Percentiles rank a stretch among this genome's conserved stretches.
phyloP scores from a whole-genome alignment of 2,888 invertebrate species.

The Campaea margaritaria region DNA sequence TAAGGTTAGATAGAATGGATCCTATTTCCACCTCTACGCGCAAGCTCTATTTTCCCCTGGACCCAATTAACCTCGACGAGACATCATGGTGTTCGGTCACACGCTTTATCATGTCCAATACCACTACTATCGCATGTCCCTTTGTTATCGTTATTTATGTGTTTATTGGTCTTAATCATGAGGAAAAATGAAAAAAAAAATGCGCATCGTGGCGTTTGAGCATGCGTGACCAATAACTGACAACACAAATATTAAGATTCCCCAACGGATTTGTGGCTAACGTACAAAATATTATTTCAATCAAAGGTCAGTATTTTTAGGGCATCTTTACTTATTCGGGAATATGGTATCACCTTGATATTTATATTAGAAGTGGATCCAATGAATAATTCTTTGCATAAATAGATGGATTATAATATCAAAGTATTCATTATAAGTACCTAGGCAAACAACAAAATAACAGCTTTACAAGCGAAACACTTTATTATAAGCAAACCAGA shows the following conservation, averaged over 20 bases:
- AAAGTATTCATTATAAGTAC: no score
- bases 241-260: no score
- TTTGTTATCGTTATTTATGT: slow-evolving; percentile 7
- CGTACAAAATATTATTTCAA: slow-evolving; percentile 5
- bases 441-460: no score
- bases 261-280: no score
- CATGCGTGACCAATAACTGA: neutral
- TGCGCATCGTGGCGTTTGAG: neutral
- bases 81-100: neutral
- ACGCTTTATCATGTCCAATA: slow-evolving; percentile 3
- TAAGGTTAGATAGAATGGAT: slow-evolving; percentile 2
- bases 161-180: slow-evolving; percentile 6
- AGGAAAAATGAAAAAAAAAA: neutral
- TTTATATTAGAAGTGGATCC: neutral
- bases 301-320: slow-evolving; percentile 3
- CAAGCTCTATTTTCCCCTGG: slow-evolving; percentile 7
- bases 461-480: no score
- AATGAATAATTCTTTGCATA: no score
- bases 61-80: slow-evolving; percentile 11
- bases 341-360: slow-evolving; percentile 7
- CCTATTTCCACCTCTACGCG: neutral
- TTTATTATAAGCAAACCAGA: no score
- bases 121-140: neutral
- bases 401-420: no score
- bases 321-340: slow-evolving; percentile 2